These are phyloP conservation scores for Chymomyza amoena DNA, from an alignment of 2,888 invertebrate genomes.

Conservation along the genomic window DNA sequence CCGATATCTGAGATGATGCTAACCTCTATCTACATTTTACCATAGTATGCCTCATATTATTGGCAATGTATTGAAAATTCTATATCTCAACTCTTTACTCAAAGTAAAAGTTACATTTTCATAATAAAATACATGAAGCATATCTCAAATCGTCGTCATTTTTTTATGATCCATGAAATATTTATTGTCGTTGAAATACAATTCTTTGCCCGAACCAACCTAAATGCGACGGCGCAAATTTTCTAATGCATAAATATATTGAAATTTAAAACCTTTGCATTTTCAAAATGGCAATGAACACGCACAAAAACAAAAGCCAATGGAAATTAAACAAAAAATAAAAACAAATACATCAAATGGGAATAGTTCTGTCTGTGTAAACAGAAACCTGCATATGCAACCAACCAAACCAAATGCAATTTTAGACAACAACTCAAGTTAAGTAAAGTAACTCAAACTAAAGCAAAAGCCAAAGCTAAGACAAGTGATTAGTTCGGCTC, in stretches of 20 bases:
- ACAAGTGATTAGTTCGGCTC: constrained; percentile 23
- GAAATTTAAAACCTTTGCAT: background rate
- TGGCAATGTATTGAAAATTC: too few species aligned
- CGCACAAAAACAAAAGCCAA: background rate
- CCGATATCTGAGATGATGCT: too few species aligned
- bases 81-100: too few species aligned
- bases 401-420: constrained; percentile 36
- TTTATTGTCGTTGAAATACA: background rate
- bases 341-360: background rate
- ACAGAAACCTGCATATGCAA: constrained; percentile 17
- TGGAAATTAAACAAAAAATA: constrained; percentile 3
- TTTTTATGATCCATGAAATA: background rate
- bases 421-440: constrained; percentile 9
- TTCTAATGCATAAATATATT: background rate
- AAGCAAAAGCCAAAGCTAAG: background rate
- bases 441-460: too few species aligned
- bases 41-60: too few species aligned
- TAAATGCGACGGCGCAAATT: background rate
- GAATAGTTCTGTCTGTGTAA: constrained; percentile 16
- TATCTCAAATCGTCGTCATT: background rate
- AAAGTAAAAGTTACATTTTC: too few species aligned
- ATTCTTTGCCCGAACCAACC: background rate
- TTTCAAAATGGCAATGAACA: background rate
- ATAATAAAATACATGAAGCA: too few species aligned
- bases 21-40: too few species aligned